Conservation (phyloP, 2,888 invertebrate species). For the Malachius bipustulatus region DNA sequence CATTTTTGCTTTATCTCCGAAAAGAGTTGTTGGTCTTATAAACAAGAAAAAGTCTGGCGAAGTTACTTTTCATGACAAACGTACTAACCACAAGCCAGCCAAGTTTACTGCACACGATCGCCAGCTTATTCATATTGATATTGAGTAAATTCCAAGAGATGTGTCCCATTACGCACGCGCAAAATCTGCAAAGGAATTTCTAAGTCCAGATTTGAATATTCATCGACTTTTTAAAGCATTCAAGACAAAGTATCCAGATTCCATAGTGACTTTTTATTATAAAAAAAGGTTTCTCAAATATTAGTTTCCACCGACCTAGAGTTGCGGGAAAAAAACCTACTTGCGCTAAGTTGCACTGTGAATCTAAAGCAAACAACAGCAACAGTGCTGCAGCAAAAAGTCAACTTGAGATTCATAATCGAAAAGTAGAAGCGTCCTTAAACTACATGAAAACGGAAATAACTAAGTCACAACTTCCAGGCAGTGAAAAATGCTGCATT, state of each 20-base stretch:
- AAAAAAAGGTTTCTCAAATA: not conserved
- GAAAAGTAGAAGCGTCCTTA: conserved; percentile 1
- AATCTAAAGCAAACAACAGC: conserved; percentile 1
- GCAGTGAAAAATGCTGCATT: not conserved
- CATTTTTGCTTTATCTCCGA: conserved; percentile 1
- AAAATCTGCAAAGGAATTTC: not conserved
- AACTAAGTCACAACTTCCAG: conserved; percentile 2
- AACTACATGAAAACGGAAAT: not conserved
- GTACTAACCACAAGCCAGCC: conserved; percentile 3
- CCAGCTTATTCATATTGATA: not conserved
- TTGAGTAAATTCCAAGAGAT: not conserved
- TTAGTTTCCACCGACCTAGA: not conserved
- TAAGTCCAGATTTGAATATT: conserved; percentile 3
- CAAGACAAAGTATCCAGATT: not conserved
- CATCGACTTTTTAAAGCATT: conserved; percentile 3
- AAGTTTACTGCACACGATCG: not conserved
- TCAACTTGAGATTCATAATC: conserved; percentile 1
- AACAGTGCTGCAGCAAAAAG: conserved; percentile 1
- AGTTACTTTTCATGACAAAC: conserved; percentile 3
- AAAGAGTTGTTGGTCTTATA: conserved; percentile 2
- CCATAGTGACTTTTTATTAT: not conserved
- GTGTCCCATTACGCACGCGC: conserved; percentile 1
- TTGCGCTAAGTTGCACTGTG: not conserved
- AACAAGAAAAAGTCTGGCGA: not conserved
- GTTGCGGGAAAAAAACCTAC: not conserved